A percentile compares a stretch with the other conserved stretches of the same genome.
Conservation (phyloP, 2,113 vertebrate genomes). For the Percopsis transmontana region DNA sequence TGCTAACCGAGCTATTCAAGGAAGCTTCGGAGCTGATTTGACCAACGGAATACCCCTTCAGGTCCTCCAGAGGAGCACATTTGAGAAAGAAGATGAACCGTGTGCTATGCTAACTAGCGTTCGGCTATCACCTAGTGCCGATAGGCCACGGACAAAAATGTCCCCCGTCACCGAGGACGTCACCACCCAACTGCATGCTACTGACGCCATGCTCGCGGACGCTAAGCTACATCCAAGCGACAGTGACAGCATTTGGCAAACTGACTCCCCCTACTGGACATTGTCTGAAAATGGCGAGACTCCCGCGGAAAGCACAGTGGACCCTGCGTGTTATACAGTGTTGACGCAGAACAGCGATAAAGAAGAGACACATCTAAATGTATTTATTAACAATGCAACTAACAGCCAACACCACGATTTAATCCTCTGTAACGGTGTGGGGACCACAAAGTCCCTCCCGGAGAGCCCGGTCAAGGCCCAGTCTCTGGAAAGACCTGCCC, state of each 20-base stretch:
- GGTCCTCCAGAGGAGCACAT: not conserved
- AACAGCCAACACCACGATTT: not conserved
- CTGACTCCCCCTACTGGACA: not conserved
- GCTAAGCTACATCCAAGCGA: not conserved
- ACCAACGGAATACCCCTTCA: not conserved
- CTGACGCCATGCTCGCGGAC: not conserved
- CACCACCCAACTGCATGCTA: not conserved
- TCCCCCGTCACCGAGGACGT: not conserved
- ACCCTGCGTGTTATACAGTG: not conserved
- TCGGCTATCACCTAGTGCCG: not conserved
- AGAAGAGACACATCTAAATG: not conserved
- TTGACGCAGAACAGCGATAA: not conserved
- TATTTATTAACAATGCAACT: not conserved
- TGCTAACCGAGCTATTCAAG: conserved; percentile 1
- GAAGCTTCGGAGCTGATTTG: not conserved
- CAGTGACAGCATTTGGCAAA: not conserved
- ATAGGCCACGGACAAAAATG: conserved; percentile 29
- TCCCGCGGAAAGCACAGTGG: not conserved
- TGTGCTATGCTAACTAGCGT: conserved; percentile 1
- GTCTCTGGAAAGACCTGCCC: conserved; percentile 38
- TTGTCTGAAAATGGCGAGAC: not conserved
- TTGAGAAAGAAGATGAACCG: not conserved
- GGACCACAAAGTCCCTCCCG: not conserved
- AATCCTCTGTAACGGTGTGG: not conserved
- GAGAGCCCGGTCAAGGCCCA: not conserved